Evolutionary conservation across 2,888 invertebrate species (phyloP).

Genomic region (Ephialtes manifestator): DNA sequence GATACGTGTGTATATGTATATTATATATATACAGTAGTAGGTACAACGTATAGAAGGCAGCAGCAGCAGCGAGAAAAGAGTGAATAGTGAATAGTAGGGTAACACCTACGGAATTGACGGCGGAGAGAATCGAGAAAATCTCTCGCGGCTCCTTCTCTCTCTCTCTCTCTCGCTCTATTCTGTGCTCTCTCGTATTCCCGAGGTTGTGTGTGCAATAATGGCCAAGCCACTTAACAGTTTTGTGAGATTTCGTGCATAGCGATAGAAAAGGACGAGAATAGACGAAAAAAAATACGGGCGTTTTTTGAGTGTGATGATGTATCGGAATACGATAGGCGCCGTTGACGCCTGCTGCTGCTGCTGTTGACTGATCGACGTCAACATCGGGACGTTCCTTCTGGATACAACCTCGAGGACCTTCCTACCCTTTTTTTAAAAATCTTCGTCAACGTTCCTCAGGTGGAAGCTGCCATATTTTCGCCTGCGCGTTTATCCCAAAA

Average conservation of each 20-base stretch:
- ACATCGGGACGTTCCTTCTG: neutral
- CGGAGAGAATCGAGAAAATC: neutral
- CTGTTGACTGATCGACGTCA: conserved; percentile 8
- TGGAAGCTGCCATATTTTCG: neutral
- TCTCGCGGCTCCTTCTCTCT: neutral
- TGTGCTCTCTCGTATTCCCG: conserved; percentile 1
- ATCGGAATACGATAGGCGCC: conserved; percentile 36
- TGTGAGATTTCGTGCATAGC: conserved; percentile 18
- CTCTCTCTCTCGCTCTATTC: no score
- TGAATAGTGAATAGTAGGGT: neutral
- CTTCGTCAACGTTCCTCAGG: conserved; percentile 17
- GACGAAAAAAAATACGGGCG: neutral
- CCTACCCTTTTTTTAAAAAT: neutral
- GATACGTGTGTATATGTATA: neutral
- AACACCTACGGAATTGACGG: neutral
- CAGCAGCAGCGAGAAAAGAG: neutral
- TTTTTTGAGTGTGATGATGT: conserved; percentile 25
- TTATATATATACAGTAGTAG: neutral
- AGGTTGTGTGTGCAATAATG: conserved; percentile 16
- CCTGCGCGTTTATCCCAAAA: neutral
- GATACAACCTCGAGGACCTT: neutral
- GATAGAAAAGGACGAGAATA: neutral
- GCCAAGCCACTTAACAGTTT: conserved; percentile 37
- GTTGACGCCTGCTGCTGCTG: conserved; percentile 37
- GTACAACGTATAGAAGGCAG: neutral